A percentile compares a stretch with the other conserved stretches of the same genome.
Evolutionary conservation across 2,113 vertebrate genomes (phyloP).

Genomic region (Urocitellus parryii): DNA sequence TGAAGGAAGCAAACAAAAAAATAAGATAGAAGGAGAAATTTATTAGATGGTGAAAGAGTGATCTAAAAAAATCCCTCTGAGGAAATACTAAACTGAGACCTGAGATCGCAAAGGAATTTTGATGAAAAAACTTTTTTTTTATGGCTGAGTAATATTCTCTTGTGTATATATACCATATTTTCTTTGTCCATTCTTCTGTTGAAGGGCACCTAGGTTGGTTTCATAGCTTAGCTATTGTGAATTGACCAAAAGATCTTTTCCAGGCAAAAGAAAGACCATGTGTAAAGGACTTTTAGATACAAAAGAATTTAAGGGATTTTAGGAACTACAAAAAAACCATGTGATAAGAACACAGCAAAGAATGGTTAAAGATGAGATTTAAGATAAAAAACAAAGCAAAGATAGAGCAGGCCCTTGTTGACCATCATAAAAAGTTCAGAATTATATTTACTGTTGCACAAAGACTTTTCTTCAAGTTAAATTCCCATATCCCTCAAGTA

Average conservation of each 20-base stretch:
- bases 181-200: too few species aligned
- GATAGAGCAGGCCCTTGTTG: neutral
- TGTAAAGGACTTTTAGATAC: neutral
- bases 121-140: too few species aligned
- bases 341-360: neutral
- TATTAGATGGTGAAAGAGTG: neutral
- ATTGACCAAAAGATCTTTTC: too few species aligned
- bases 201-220: too few species aligned
- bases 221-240: too few species aligned
- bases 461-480: constrained; percentile 54
- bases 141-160: too few species aligned
- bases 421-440: neutral
- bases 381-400: constrained; percentile 10
- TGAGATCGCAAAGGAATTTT: neutral
- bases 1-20: constrained; percentile 28
- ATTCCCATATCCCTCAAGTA: neutral
- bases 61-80: neutral
- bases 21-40: neutral
- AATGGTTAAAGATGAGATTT: neutral
- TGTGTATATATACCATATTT: too few species aligned
- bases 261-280: neutral
- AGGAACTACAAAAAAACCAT: constrained; percentile 31
- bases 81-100: constrained; percentile 27
- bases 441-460: constrained; percentile 29
- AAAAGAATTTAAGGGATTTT: neutral